Evolutionary conservation across 2,888 invertebrate genomes (phyloP), one percentile per base, ranked within the genome.

Genomic region (Drosophila leonis): DNA sequence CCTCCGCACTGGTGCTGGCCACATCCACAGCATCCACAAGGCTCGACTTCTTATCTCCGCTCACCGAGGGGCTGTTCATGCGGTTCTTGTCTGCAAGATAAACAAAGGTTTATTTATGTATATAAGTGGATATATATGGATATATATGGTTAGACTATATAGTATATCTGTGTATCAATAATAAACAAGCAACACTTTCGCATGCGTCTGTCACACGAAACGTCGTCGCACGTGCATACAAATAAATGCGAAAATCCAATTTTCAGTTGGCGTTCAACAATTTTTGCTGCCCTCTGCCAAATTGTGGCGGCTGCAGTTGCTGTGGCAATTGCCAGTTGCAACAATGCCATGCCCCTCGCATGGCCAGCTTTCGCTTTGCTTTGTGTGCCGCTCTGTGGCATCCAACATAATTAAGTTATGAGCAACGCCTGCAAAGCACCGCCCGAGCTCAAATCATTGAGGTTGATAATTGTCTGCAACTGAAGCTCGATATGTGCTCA

Each of bases 61-160:
- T 80, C 65, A 93, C 82, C 56, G 93, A 92, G 78, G 93, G 93
- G 85, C 93, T 93, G 42, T 90, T 91, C 78, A 91, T 90, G 60
- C 93, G 93, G 75, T 91, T 91, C 72, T 93, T 93, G 76, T 92
- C 93, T 93, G 72, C 13, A 86, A 90, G 1, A 15, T n/a, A 48
- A 31, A 20, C 31, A 7, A 49, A 31, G 3, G 12, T 12, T n/a
- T 27, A 12, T 39, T 12, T 29, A 33, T 18, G 10, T 54, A 37
- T 10, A 15, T 27, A 35, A 4, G 12, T 35, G 15, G 13, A 27
- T 15, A 35, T 15, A 51, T 51, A 3, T 24, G 1, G 0, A 20
- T 35, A 24, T 52, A 10, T 52, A 3, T 12, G 7, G 9, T 20
- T 24, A 1, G 29, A n/a, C 42, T 15, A 13, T 20, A 33, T 33